Percentiles rank a stretch among this genome's conserved stretches.
Evolutionary conservation across 2,888 invertebrate genomes (phyloP).

Genomic region (Philhelius pedissequus): DNA sequence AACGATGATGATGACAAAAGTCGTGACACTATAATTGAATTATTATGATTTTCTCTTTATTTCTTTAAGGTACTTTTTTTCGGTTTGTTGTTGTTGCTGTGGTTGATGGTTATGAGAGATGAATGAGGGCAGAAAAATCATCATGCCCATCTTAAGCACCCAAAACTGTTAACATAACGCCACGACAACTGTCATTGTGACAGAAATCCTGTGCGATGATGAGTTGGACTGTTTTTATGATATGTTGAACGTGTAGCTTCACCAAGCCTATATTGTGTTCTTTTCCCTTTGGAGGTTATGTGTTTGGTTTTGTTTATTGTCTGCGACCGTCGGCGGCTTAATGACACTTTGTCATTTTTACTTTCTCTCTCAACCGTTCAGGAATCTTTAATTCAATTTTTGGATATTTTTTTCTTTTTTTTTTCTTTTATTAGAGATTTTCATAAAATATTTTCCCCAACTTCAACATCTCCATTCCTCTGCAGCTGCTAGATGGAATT

Average conservation of each 20-base stretch:
- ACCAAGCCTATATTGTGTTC: constrained; percentile 41
- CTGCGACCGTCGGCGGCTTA: constrained; percentile 23
- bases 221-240: constrained; percentile 17
- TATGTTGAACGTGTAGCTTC: constrained; percentile 25
- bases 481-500: constrained; percentile 18
- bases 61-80: constrained; percentile 15
- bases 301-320: neutral
- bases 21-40: constrained; percentile 68
- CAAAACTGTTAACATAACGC: constrained; percentile 34
- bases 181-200: constrained; percentile 1
- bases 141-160: constrained; percentile 52
- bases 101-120: constrained; percentile 39
- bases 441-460: neutral
- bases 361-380: constrained; percentile 50
- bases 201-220: constrained; percentile 28
- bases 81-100: constrained; percentile 23
- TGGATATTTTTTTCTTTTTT: neutral
- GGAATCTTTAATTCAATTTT: constrained; percentile 50
- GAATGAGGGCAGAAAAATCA: constrained; percentile 63
- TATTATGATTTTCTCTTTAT: constrained; percentile 64
- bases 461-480: neutral
- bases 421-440: constrained; percentile 19
- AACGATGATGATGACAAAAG: constrained; percentile 63
- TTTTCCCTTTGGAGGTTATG: neutral
- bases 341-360: constrained; percentile 49